phyloP scores from a whole-genome alignment of 1,140 invertebrate species.

The Euwallacea similis region DNA sequence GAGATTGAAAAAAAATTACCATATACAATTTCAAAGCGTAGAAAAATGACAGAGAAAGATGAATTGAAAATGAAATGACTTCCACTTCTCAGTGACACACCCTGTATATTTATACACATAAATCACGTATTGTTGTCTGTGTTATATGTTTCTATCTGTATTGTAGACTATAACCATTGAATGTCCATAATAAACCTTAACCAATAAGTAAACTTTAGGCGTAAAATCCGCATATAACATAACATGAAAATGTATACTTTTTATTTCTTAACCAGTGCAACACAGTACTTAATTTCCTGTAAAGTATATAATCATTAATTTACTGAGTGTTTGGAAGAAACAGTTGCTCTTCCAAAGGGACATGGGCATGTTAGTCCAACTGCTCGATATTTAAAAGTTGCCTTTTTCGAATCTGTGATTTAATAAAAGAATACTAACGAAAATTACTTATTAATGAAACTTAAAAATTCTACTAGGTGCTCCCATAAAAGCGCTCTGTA shows the following conservation, averaged over 20 bases:
- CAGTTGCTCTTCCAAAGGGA: conserved; percentile 8
- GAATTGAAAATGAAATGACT: too few relatives aligned
- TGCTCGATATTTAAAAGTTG: conserved; percentile 41
- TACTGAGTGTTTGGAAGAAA: background rate
- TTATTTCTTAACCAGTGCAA: background rate
- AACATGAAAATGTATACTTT: background rate
- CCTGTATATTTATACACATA: too few relatives aligned
- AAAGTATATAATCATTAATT: background rate
- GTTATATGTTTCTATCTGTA: too few relatives aligned
- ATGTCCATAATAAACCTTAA: too few relatives aligned
- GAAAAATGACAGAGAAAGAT: too few relatives aligned
- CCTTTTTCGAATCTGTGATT: conserved; percentile 52
- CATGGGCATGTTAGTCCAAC: background rate
- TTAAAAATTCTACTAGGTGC: background rate
- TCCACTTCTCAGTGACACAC: too few relatives aligned
- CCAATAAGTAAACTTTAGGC: background rate
- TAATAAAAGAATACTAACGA: conserved; percentile 37
- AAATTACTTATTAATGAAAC: conserved; percentile 32
- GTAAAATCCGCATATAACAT: background rate
- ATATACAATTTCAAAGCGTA: too few relatives aligned
- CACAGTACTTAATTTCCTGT: conserved; percentile 19
- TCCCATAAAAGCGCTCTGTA: background rate
- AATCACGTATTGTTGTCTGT: too few relatives aligned
- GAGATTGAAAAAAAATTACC: too few relatives aligned
- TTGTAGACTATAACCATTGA: too few relatives aligned